A percentile compares a stretch with the other conserved stretches of the same genome.
Conservation (phyloP, 2,113 vertebrate species). For the Paramisgurnus dabryanus region DNA sequence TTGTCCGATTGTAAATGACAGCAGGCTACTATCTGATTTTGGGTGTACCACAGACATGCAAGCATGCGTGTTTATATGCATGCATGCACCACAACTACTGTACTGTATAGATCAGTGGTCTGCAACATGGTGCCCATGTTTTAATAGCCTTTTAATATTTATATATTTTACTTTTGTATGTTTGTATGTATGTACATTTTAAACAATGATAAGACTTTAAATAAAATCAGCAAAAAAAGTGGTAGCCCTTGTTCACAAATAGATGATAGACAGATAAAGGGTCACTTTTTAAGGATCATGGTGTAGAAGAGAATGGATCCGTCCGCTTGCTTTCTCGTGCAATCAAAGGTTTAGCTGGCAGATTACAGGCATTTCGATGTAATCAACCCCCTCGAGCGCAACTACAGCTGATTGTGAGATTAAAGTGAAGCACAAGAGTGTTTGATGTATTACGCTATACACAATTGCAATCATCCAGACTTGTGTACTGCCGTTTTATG, state of each 20-base stretch:
- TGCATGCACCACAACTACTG: no score
- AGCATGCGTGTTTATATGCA: not conserved
- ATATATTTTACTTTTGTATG: no score
- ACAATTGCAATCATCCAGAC: not conserved
- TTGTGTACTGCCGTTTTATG: not conserved
- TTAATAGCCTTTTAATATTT: no score
- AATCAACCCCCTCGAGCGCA: slow-evolving; percentile 13
- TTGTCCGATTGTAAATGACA: not conserved
- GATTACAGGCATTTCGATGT: slow-evolving; percentile 3
- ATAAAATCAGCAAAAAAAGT: no score
- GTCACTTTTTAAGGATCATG: not conserved
- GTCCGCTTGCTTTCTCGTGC: not conserved
- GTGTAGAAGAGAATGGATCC: not conserved
- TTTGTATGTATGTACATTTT: no score
- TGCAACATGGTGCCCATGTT: no score
- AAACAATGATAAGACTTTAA: no score
- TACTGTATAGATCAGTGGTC: no score
- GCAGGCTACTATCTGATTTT: not conserved
- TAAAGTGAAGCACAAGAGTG: not conserved
- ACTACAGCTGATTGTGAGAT: not conserved
- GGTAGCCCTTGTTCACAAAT: no score
- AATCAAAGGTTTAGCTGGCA: not conserved
- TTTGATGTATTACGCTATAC: no score
- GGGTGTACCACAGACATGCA: not conserved
- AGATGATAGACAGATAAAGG: slow-evolving; percentile 1